Percentiles rank a stretch among this genome's conserved stretches.
Evolutionary conservation across 2,888 invertebrate species (phyloP).

Genomic region (Acrobasis consociella): DNA sequence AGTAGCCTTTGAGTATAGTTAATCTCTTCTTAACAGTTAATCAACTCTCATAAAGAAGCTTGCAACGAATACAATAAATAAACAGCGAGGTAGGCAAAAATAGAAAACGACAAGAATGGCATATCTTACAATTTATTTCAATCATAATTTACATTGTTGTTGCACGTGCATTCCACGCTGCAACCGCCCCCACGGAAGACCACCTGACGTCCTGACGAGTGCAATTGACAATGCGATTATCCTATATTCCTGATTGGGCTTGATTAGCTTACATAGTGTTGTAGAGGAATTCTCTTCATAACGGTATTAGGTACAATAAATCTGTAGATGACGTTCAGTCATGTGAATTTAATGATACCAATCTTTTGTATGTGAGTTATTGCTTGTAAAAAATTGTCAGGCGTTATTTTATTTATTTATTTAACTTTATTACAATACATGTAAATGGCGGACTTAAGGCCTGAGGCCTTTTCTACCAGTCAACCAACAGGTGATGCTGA

Average conservation of each 20-base stretch:
- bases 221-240: slow-evolving; percentile 40
- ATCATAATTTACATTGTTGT: slow-evolving; percentile 18
- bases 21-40: too few species aligned
- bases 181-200: slow-evolving; percentile 39
- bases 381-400: neutral
- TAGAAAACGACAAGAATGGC: neutral
- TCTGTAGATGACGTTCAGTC: too few species aligned
- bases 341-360: neutral
- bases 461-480: too few species aligned
- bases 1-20: too few species aligned
- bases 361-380: neutral
- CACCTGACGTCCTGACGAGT: slow-evolving; percentile 38
- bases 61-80: too few species aligned
- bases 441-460: too few species aligned
- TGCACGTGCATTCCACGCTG: slow-evolving; percentile 4
- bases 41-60: too few species aligned
- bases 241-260: slow-evolving; percentile 27
- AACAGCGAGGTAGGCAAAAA: neutral
- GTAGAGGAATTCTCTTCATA: neutral
- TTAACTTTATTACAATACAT: too few species aligned
- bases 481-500: too few species aligned
- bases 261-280: slow-evolving; percentile 15
- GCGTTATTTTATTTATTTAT: neutral
- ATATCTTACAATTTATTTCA: slow-evolving; percentile 15
- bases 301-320: neutral